phyloP scores from a whole-genome alignment of 2,888 invertebrate genomes.

The Drosophila paucipuncta region DNA sequence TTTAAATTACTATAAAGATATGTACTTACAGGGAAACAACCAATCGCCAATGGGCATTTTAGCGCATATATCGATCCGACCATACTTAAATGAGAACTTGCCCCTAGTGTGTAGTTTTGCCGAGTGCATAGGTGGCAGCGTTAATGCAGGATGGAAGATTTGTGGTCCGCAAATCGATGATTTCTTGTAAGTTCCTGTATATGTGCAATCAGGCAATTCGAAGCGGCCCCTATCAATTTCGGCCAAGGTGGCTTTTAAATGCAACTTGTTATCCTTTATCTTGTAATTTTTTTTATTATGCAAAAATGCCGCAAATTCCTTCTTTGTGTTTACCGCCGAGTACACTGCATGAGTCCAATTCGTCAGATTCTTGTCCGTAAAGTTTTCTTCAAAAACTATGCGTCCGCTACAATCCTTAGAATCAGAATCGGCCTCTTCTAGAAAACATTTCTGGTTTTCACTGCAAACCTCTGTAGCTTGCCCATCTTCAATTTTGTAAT shows the following conservation, averaged over 20 bases:
- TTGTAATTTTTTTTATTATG: background rate
- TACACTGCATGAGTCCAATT: conserved; percentile 13
- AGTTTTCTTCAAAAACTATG: conserved; percentile 30
- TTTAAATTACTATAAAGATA: background rate
- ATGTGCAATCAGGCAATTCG: conserved; percentile 15
- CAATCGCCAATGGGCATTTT: conserved; percentile 45
- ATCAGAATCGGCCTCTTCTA: background rate
- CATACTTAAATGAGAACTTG: conserved; percentile 27
- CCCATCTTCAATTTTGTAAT: conserved; percentile 8
- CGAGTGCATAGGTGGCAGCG: conserved; percentile 4
- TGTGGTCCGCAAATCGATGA: conserved; percentile 6
- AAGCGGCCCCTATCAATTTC: accelerated
- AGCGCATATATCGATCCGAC: conserved; percentile 42
- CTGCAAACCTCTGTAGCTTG: background rate
- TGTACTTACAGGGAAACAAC: conserved; percentile 44
- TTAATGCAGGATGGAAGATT: accelerated
- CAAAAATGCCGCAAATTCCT: conserved; percentile 20
- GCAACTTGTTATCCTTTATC: conserved; percentile 15
- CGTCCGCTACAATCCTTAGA: background rate
- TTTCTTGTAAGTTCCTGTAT: accelerated
- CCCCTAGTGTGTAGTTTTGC: conserved; percentile 10
- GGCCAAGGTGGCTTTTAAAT: conserved; percentile 10
- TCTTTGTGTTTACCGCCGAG: background rate
- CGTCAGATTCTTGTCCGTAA: background rate
- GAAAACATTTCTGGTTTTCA: background rate